Evolutionary conservation across 2,113 vertebrate genomes (phyloP), one percentile per base, ranked within the genome.

Genomic region (Alethe castanea): DNA sequence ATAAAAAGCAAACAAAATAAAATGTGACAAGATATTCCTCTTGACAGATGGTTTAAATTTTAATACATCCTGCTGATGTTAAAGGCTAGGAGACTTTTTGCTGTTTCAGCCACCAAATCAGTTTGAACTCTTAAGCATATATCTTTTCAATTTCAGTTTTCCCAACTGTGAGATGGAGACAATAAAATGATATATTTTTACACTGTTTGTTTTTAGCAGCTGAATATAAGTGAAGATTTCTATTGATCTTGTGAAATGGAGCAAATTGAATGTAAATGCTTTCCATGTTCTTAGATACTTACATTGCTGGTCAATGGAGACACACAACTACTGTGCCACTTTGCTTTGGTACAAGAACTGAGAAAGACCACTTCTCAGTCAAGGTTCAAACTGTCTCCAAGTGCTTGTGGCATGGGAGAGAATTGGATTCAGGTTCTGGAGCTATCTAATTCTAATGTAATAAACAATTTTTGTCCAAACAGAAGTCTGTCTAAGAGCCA

Each of bases 1-100:
- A 91, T 38, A 88, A 89, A 88, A 89, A 66, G 56, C 73, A 96
- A 95, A 94, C 52, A 94, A 91, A 95, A 92, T 85, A 91, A 95
- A 93, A 91, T 50, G 40, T 88, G 74, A 86, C 74, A 90, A 76
- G 66, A 42, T 70, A 64, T 64, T 95, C 45, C 15, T 92, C 40
- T 72, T 90, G 66, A 93, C 85, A 93, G 57, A 92, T 82, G n/a
- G 53, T 28, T 81, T 81, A 96, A 92, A 82, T 95, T 81, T 81
- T 72, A 92, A 82, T 90, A 28, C 28, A 69, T 72, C 28, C 36
- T 79, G 61, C 19, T 80, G 57, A 42, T 86, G 45, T 40, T 93
- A 60, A 76, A 84, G 52, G 26, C 3, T 59, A 62, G 28, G 47
- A 93, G 26, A 52, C 15, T 16, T 79, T 81, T 74, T 60, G 14